Conservation (phyloP, 2,797 vertebrate species). For the Schizothorax lantsangensis region DNA sequence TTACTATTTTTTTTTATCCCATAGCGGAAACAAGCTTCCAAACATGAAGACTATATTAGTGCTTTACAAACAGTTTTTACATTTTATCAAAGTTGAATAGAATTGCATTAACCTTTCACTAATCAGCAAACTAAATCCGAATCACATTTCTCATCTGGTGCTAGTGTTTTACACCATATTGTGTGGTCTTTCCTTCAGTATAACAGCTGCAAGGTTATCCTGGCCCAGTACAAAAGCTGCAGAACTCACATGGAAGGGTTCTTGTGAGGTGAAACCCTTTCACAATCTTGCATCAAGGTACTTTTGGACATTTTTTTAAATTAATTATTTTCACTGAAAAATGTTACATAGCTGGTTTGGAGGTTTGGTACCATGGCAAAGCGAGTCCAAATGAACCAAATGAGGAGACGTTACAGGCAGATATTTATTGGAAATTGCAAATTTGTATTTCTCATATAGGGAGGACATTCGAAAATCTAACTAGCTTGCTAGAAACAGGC, state of each 20-base stretch:
- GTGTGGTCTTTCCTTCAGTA: slow-evolving; percentile 62
- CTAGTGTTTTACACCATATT: slow-evolving; percentile 63
- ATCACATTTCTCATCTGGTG: slow-evolving; percentile 61
- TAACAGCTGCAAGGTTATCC: slow-evolving; percentile 70
- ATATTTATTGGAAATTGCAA: no score
- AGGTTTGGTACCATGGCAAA: background rate
- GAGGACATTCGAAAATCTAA: background rate
- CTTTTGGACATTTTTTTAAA: background rate
- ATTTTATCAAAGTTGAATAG: background rate
- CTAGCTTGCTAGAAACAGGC: background rate
- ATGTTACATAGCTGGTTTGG: background rate
- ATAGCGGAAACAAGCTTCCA: background rate
- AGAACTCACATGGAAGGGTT: slow-evolving; percentile 45
- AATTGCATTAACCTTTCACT: background rate
- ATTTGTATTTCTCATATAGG: background rate
- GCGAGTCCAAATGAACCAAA: background rate
- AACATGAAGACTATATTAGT: background rate
- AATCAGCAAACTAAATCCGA: background rate
- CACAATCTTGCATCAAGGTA: slow-evolving; percentile 53
- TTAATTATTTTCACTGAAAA: background rate
- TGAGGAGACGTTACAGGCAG: background rate
- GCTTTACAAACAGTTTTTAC: background rate
- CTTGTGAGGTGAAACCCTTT: slow-evolving; percentile 33
- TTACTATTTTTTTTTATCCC: background rate
- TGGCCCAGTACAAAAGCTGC: slow-evolving; percentile 60